Percentiles rank a stretch among this genome's conserved stretches.
Evolutionary conservation across 2,113 vertebrate species (phyloP).

Genomic region (Channa argus): DNA sequence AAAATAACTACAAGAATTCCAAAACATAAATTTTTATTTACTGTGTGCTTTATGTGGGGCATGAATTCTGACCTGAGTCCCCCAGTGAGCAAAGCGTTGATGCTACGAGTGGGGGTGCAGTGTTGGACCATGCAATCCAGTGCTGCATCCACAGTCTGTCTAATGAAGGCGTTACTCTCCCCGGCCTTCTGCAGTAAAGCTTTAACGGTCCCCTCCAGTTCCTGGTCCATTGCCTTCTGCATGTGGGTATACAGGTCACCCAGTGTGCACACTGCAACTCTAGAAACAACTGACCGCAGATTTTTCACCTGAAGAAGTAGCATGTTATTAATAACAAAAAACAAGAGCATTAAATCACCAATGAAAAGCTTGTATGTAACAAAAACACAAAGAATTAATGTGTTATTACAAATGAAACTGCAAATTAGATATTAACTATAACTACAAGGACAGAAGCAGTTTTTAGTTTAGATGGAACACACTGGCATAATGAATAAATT

Average conservation of each 20-base stretch:
- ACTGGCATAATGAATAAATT: neutral
- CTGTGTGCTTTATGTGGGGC: neutral
- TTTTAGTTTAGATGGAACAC: neutral
- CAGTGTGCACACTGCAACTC: slow-evolving; percentile 91
- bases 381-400: too few species aligned
- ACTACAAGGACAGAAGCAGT: neutral
- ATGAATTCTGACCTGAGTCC: slow-evolving; percentile 87
- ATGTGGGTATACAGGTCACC: slow-evolving; percentile 90
- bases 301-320: slow-evolving; percentile 90
- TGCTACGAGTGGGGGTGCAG: slow-evolving; percentile 90
- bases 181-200: slow-evolving; percentile 92
- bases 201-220: slow-evolving; percentile 90
- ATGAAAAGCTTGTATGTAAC: too few species aligned
- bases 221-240: slow-evolving; percentile 94
- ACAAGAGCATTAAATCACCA: neutral
- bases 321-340: neutral
- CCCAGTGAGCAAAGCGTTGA: slow-evolving; percentile 89
- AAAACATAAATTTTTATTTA: neutral
- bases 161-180: slow-evolving; percentile 93
- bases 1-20: neutral
- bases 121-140: slow-evolving; percentile 92
- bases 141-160: slow-evolving; percentile 93
- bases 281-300: slow-evolving; percentile 94
- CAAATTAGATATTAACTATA: neutral
- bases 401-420: neutral